Evolutionary conservation across 2,797 vertebrate genomes (phyloP), one percentile per base, ranked within the genome.

Genomic region (Tauraco hartlaubi): DNA sequence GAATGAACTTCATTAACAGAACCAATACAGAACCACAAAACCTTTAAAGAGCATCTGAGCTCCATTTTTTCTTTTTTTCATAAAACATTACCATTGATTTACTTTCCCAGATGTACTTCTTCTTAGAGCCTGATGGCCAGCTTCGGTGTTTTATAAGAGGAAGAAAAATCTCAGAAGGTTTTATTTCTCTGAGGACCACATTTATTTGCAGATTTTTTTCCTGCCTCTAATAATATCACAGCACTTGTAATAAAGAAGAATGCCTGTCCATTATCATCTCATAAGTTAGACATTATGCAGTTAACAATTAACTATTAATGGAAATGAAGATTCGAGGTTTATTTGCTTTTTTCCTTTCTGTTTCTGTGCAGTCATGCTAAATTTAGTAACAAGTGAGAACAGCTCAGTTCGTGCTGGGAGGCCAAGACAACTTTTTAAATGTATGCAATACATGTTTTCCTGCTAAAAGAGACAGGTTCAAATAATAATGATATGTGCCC

Each of bases 281-380:
- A 25, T 91, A 61, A 79, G n/a, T 33, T 94, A 96, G 88, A 92
- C 33, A 78, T 54, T 51, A 66, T 68, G 86, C 15, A 69, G 86
- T 92, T 97, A 93, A 94, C 68, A 93, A 92, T 96, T 95, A 97
- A 97, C 76, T 95, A 69, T 93, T 97, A 92, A 96, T 78, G 86
- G 92, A 83, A 88, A 62, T 39, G 76, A 96, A 88, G 88, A 97
- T 94, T 92, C 90, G 79, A 71, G n/a, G 43, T 79, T 83, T 90
- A 56, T 85, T 91, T 83, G 35, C 25, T 66, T 51, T 85, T 90
- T 86, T 43, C 8, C 81, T 78, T 92, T 88, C 88, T 80, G 54
- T 75, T 80, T 92, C 81, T 31, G 6, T 54, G 74, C 37, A 94
- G 77, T 91, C 35, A 80, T 28, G 82, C 31, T 89, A 95, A 90